Evolutionary conservation across 2,888 invertebrate genomes (phyloP).

Genomic region (Philaethria dido): DNA sequence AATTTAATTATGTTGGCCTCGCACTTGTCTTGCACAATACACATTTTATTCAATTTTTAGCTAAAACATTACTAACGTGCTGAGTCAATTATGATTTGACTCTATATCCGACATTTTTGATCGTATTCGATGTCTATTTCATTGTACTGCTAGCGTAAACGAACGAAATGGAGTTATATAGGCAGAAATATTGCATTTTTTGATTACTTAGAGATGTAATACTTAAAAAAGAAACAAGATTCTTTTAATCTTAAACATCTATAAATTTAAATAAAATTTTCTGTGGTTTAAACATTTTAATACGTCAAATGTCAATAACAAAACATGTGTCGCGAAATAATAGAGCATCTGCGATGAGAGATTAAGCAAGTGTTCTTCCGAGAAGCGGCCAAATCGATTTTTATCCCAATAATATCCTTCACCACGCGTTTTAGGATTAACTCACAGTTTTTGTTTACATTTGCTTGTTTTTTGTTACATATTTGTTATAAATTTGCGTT

Average conservation of each 20-base stretch:
- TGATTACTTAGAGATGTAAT: no score
- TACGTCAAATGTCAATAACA: constrained; percentile 40
- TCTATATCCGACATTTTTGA: no score
- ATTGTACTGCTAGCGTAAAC: no score
- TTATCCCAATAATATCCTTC: constrained; percentile 47
- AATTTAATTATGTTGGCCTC: no score
- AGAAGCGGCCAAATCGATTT: constrained; percentile 70
- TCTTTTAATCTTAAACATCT: not conserved
- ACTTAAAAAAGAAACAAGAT: no score
- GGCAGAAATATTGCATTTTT: no score
- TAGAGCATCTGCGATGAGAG: constrained; percentile 70
- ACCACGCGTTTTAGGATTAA: constrained; percentile 70
- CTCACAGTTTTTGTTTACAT: constrained; percentile 50
- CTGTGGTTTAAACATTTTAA: not conserved
- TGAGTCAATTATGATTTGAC: no score
- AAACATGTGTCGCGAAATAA: constrained; percentile 78
- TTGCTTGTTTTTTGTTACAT: constrained; percentile 40
- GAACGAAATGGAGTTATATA: no score
- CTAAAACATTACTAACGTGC: no score
- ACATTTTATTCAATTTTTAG: no score
- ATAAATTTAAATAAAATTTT: constrained; percentile 6
- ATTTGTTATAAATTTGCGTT: not conserved
- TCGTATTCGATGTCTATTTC: no score
- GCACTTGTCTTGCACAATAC: no score
- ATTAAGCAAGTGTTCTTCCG: constrained; percentile 79